These are phyloP conservation scores for Trissolcus brochymenae DNA, from an alignment of 2,888 invertebrate species.

Conservation along the genomic window DNA sequence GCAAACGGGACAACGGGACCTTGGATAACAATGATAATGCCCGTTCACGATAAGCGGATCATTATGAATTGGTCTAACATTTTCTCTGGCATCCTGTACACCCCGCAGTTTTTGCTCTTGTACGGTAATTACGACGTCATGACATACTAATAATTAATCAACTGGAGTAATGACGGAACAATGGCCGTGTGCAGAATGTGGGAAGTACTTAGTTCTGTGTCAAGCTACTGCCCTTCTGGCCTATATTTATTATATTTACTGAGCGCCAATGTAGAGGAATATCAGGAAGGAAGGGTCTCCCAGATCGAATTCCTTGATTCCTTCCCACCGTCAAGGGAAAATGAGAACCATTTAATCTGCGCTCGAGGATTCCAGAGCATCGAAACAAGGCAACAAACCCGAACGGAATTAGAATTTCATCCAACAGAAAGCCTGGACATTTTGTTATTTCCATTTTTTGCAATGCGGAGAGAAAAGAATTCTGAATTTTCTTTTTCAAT, in stretches of 20 bases:
- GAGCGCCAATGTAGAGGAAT: conserved; percentile 27
- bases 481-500: too few species aligned
- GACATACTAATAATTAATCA: conserved; percentile 74
- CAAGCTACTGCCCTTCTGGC: conserved; percentile 71
- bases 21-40: conserved; percentile 70
- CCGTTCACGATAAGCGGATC: conserved; percentile 64
- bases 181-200: conserved; percentile 67
- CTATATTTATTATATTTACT: conserved; percentile 71
- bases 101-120: conserved; percentile 70
- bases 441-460: too few species aligned
- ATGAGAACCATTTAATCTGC: not conserved
- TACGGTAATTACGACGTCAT: conserved; percentile 71
- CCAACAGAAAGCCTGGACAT: too few species aligned
- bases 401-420: conserved; percentile 3
- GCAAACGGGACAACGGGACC: conserved; percentile 64
- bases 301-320: conserved; percentile 27
- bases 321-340: conserved; percentile 3
- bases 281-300: conserved; percentile 46
- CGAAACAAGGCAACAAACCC: not conserved
- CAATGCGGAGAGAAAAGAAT: too few species aligned
- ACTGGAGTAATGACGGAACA: conserved; percentile 74
- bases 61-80: conserved; percentile 69
- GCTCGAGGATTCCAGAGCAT: not conserved
- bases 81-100: conserved; percentile 73
- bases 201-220: conserved; percentile 72